Evolutionary conservation across 2,888 invertebrate species (phyloP), one percentile per base, ranked within the genome.

Genomic region (Eugnorisma glareosa): DNA sequence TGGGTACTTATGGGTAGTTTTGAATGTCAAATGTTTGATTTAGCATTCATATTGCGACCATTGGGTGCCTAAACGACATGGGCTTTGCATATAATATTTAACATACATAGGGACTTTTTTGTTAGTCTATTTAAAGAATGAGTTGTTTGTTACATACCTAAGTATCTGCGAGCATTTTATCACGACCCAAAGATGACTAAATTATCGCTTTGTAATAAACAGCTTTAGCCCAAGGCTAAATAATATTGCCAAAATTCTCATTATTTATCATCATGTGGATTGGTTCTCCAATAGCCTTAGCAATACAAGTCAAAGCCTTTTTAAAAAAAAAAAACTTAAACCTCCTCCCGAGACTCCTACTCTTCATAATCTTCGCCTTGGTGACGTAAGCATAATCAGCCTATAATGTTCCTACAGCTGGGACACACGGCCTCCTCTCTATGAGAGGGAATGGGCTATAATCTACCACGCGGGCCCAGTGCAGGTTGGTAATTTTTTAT

Each of bases 31-130:
- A 67, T 15, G 43, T 66, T 74, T 66, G 59, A 78, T 67, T 77
- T 81, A 35, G 74, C 67, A 85, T 85, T 85, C 85, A 76, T 70
- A 78, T 51, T 73, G 73, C 81, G 67, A 61, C 35, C 67, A 67
- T 37, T 59, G 54, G 18, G 28, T 80, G 35, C 64, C 64, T 73
- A 69, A 79, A 57, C 64, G 71, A 72, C 81, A 72, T 70, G 66
- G 28, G 54, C 8, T 43, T 73, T 70, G 35, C 43, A 21, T 64
- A 28, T 48, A 51, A 57, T 48, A 73, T 73, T 66, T 73, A n/a
- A 59, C 57, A 66, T 51, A 67, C 40, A 48, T 72, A 57, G 67
- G 76, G 73, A 66, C 54, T 59, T 83, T 82, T 82, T 82, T 66
- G 64, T 69, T 68, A 54, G 28, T 66, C 67, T 78, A 72, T 66